Evolutionary conservation across 2,888 invertebrate species (phyloP).

Genomic region (Eupithecia dodoneata): DNA sequence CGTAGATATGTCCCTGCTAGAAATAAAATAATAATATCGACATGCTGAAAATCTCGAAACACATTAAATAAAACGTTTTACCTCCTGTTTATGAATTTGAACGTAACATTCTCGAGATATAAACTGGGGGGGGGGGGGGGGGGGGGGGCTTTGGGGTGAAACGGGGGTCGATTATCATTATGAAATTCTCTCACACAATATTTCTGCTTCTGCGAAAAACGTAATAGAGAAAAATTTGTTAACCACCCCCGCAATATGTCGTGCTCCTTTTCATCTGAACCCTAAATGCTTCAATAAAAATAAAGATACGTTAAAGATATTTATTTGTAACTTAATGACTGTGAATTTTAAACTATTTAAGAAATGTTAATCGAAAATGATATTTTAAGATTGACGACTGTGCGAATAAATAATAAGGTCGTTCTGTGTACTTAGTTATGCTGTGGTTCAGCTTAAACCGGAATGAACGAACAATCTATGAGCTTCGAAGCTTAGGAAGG

Average conservation of each 20-base stretch:
- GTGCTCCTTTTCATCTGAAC: neutral
- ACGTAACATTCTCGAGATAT: neutral
- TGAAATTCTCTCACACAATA: conserved; percentile 8
- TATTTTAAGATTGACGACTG: too few species aligned
- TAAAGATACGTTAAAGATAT: too few species aligned
- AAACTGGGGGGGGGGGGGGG: neutral
- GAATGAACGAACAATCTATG: neutral
- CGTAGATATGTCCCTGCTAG: too few species aligned
- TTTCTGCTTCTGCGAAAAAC: conserved; percentile 7
- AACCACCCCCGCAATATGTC: neutral
- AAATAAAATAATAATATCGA: neutral
- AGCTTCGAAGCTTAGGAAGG: neutral
- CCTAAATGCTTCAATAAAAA: neutral
- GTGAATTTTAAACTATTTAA: too few species aligned
- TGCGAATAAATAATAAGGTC: too few species aligned
- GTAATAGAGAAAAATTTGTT: conserved; percentile 9
- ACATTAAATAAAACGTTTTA: neutral
- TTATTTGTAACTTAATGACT: too few species aligned
- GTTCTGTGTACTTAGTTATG: too few species aligned
- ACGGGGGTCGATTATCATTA: conserved; percentile 5
- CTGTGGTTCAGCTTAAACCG: neutral
- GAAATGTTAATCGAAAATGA: too few species aligned
- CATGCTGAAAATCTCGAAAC: neutral
- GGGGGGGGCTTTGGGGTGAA: neutral
- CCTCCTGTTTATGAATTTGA: neutral